Evolutionary conservation across 1,140 invertebrate species (phyloP).

Genomic region (Papilio machaon): DNA sequence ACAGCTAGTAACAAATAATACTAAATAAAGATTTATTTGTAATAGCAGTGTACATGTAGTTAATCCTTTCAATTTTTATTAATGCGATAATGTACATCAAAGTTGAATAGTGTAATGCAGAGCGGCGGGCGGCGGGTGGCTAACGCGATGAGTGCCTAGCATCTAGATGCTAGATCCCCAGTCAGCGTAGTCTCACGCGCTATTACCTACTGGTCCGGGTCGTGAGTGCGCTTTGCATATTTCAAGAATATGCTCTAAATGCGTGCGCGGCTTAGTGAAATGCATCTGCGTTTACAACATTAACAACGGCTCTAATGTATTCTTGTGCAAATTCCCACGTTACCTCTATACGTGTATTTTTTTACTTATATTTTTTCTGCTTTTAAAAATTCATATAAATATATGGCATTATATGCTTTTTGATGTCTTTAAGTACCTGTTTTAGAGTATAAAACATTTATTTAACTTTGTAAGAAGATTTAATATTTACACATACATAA

Average conservation of each 20-base stretch:
- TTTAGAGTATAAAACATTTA: neutral
- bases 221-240: constrained; percentile 79
- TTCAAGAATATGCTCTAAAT: constrained; percentile 72
- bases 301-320: constrained; percentile 58
- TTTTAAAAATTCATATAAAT: neutral
- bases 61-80: constrained; percentile 34
- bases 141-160: constrained; percentile 53
- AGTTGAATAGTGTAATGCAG: constrained; percentile 53
- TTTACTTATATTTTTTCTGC: neutral
- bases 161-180: constrained; percentile 52
- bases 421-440: neutral
- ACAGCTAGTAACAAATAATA: neutral
- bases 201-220: constrained; percentile 65
- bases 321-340: constrained; percentile 63
- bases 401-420: neutral
- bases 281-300: constrained; percentile 71
- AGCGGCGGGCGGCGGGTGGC: constrained; percentile 38
- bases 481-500: neutral
- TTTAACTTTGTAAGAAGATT: too few species aligned
- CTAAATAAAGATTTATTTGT: neutral
- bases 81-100: constrained; percentile 44
- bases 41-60: constrained; percentile 11
- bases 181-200: constrained; percentile 66
- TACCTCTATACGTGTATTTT: constrained; percentile 37
- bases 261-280: constrained; percentile 74